These are phyloP conservation scores for Lasioglossum baleicum DNA, from an alignment of 1,140 invertebrate species.

Conservation along the genomic window DNA sequence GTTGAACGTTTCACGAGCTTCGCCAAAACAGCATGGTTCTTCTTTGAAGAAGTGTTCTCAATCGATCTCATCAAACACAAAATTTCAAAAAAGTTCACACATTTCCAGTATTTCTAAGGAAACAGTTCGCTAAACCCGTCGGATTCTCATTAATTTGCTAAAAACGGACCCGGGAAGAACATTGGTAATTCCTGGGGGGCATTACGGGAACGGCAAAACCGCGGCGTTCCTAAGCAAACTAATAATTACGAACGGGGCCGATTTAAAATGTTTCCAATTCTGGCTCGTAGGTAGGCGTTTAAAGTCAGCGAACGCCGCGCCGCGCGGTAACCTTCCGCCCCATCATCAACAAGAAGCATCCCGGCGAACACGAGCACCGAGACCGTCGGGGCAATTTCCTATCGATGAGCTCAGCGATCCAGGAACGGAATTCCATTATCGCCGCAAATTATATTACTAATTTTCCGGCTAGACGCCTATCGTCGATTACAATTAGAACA, in stretches of 20 bases:
- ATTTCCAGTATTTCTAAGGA: no score
- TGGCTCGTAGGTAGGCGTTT: not conserved
- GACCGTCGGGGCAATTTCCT: slow-evolving; percentile 8
- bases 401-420: not conserved
- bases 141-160: no score
- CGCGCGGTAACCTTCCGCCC: not conserved
- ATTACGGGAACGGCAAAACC: no score
- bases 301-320: not conserved
- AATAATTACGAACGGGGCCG: not conserved
- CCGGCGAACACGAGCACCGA: not conserved
- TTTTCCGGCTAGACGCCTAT: not conserved
- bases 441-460: slow-evolving; percentile 24
- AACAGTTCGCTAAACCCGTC: no score
- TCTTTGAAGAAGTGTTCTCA: no score
- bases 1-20: no score
- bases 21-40: no score
- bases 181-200: no score
- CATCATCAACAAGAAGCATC: slow-evolving; percentile 4
- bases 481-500: not conserved
- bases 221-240: no score
- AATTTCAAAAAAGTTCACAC: no score
- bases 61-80: no score
- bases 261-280: not conserved
- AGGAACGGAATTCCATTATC: slow-evolving; percentile 31
- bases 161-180: no score